Base-by-base conservation (phyloP, 2,888 invertebrate species). In the Camptogramma bilineatum region DNA sequence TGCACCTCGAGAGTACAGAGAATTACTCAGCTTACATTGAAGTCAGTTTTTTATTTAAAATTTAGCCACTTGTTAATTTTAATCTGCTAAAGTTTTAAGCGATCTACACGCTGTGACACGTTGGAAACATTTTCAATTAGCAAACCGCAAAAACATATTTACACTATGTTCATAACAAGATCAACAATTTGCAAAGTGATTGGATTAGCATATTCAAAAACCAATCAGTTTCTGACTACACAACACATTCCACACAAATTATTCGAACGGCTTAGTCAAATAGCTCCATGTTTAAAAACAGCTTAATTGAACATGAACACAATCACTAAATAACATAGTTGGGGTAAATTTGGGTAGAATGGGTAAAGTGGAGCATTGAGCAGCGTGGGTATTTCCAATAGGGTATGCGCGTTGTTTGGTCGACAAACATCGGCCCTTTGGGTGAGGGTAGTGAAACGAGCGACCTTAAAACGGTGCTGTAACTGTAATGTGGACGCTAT, bases 271-370 rank as follows among this genome's bases (percentile, higher is more conserved):
- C 53, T 39, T 21, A 48, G 19, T 3, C 4, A 5, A 55, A 46
- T 42, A 3, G 34, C 44, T 44, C 2, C 16, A 48, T 18, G 39
- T 58, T 50, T 62, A 47, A 58, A 62, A 61, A 57, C 50, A 65
- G 24, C 63, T 56, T 68, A 65, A 70, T 70, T 72, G 66, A 70
- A 69, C 55, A 68, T 72, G 66, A 70, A 69, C 55, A 68, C 69
- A 65, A 70, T 61, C 62, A 39, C 50, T 4, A 46, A 24, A 63
- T 48, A 50, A 54, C 46, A 54, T 55, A 62, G 51, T 62, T 34
- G 47, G 47, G 42, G 21, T 39, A 52, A 47, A 44, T 24, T n/a
- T 13, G 61, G 56, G 55, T 52, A 46, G 55, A 55, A 16, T 51
- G 46, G 55, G 51, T 61, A 42, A 28, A 24, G 54, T 47, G 24